Evolutionary conservation across 2,888 invertebrate genomes (phyloP).

Genomic region (Euproctis similis): DNA sequence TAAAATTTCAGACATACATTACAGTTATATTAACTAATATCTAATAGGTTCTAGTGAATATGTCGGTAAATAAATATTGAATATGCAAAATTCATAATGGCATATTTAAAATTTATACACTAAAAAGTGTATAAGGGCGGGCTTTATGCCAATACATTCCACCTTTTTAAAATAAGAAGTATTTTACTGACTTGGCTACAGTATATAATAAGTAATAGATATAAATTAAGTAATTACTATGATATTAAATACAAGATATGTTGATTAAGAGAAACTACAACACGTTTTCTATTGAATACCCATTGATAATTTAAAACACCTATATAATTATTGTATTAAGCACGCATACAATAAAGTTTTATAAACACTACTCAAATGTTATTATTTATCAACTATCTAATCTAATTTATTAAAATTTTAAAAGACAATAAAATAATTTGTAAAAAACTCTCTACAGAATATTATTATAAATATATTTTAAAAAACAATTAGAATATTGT

Average conservation of each 20-base stretch:
- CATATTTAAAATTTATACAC: no score
- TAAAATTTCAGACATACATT: no score
- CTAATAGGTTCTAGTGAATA: no score
- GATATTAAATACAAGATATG: constrained; percentile 45
- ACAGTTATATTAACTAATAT: no score
- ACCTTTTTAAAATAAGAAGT: constrained; percentile 12
- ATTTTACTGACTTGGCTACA: constrained; percentile 21
- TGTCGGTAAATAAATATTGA: no score
- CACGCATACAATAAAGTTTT: no score
- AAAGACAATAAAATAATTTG: constrained; percentile 64
- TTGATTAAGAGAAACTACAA: constrained; percentile 40
- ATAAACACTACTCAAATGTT: constrained; percentile 49
- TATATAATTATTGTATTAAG: constrained; percentile 47
- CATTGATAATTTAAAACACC: constrained; percentile 32
- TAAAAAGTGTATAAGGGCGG: no score
- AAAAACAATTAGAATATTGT: no score
- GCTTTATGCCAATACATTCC: constrained; percentile 24
- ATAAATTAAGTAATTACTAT: no score
- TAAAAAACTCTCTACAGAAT: constrained; percentile 68
- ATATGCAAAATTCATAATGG: no score
- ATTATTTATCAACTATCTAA: constrained; percentile 50
- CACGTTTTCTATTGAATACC: constrained; percentile 2
- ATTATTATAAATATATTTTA: constrained; percentile 67
- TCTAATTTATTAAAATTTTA: constrained; percentile 42
- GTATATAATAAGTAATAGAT: constrained; percentile 22